These are phyloP conservation scores for Papilio dardanus DNA, from an alignment of 1,140 invertebrate genomes.

Conservation along the genomic window DNA sequence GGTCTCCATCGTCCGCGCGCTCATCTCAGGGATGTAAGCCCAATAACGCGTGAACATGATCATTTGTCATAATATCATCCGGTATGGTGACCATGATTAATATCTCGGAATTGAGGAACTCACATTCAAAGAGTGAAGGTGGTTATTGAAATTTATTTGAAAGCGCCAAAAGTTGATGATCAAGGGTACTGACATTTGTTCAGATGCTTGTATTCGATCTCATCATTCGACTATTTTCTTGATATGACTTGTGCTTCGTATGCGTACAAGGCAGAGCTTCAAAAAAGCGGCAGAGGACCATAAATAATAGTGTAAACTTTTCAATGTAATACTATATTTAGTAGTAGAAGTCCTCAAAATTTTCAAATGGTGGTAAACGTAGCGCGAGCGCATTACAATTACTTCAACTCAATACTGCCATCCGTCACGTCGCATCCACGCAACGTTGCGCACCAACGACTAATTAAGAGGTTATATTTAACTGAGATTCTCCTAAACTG, in stretches of 20 bases:
- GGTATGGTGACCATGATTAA: slow-evolving; percentile 57
- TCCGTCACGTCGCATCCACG: slow-evolving; percentile 68
- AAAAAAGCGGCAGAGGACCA: too few species aligned
- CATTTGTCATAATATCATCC: slow-evolving; percentile 76
- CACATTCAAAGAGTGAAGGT: neutral
- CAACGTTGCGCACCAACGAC: slow-evolving; percentile 65
- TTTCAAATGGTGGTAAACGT: slow-evolving; percentile 41
- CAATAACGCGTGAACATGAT: slow-evolving; percentile 72
- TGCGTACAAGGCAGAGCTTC: too few species aligned
- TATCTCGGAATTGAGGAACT: neutral
- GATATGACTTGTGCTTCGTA: too few species aligned
- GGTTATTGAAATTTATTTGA: neutral
- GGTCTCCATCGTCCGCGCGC: slow-evolving; percentile 59
- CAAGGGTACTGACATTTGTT: neutral
- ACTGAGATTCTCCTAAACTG: slow-evolving; percentile 52
- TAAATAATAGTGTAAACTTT: too few species aligned
- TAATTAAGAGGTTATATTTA: slow-evolving; percentile 71
- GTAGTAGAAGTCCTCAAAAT: neutral
- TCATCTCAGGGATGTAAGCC: slow-evolving; percentile 61
- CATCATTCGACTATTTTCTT: too few species aligned
- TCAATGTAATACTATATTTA: neutral
- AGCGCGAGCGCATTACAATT: slow-evolving; percentile 72
- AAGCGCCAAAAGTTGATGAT: too few species aligned
- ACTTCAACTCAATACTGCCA: slow-evolving; percentile 66
- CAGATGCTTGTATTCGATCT: neutral